phyloP scores from a whole-genome alignment of 2,113 vertebrate genomes.

The Ptyas mucosa region DNA sequence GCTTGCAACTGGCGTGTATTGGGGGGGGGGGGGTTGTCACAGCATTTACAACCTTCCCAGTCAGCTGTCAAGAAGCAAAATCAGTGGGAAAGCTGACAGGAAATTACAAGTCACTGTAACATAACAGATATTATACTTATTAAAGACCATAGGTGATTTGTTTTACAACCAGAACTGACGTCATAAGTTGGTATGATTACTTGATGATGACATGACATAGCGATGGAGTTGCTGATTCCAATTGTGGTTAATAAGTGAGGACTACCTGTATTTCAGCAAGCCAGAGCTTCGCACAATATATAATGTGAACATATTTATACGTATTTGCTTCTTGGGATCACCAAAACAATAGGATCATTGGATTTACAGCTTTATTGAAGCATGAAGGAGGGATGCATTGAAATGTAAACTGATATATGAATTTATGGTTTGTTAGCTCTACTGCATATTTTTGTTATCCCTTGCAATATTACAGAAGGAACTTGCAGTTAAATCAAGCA shows the following conservation, averaged over 20 bases:
- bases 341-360: background rate
- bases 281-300: background rate
- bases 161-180: background rate
- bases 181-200: background rate
- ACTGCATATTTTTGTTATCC: background rate
- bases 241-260: background rate
- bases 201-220: background rate
- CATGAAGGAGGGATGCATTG: background rate
- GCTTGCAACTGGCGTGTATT: background rate
- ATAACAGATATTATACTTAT: background rate
- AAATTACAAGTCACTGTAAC: background rate
- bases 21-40: too few relatives aligned
- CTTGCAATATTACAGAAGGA: constrained; percentile 9
- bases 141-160: background rate
- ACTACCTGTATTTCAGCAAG: background rate
- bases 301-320: background rate
- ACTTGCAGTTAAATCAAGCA: background rate
- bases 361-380: background rate
- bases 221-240: background rate
- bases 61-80: background rate
- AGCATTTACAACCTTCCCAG: background rate
- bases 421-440: background rate
- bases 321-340: background rate
- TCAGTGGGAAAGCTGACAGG: background rate
- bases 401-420: background rate